Percentiles rank a stretch among this genome's conserved stretches.
Evolutionary conservation across 2,888 invertebrate genomes (phyloP).

Genomic region (Ornithoptera alexandrae): DNA sequence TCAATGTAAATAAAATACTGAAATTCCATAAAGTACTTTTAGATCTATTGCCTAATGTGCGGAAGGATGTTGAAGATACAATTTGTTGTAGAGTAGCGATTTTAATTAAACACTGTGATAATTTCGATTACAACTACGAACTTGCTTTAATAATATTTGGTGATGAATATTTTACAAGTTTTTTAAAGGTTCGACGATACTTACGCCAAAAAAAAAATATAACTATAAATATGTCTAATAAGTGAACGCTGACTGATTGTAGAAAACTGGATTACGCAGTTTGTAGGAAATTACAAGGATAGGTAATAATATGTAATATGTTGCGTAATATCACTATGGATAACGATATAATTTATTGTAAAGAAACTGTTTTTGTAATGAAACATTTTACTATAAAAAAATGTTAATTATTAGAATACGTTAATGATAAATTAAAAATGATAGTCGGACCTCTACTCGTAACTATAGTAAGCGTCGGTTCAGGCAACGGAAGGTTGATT

Average conservation of each 20-base stretch:
- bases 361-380: background rate
- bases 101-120: conserved; percentile 7
- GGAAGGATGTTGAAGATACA: too few species aligned
- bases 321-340: background rate
- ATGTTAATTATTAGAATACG: background rate
- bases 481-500: too few species aligned
- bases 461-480: background rate
- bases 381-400: background rate
- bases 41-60: too few species aligned
- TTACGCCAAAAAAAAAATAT: conserved; percentile 2
- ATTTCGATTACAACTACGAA: conserved; percentile 9
- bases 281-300: conserved; percentile 16
- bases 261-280: conserved; percentile 19
- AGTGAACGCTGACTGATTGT: conserved; percentile 26
- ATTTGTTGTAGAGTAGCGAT: too few species aligned
- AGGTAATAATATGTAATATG: conserved; percentile 13
- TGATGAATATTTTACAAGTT: background rate
- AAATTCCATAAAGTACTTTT: background rate
- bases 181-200: background rate
- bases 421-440: background rate
- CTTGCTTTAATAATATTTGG: background rate
- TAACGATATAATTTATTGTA: background rate
- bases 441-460: background rate
- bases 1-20: background rate
- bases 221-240: conserved; percentile 10